Evolutionary conservation across 1,140 invertebrate species (phyloP), one percentile per base, ranked within the genome.

Genomic region (Atta cephalotes): DNA sequence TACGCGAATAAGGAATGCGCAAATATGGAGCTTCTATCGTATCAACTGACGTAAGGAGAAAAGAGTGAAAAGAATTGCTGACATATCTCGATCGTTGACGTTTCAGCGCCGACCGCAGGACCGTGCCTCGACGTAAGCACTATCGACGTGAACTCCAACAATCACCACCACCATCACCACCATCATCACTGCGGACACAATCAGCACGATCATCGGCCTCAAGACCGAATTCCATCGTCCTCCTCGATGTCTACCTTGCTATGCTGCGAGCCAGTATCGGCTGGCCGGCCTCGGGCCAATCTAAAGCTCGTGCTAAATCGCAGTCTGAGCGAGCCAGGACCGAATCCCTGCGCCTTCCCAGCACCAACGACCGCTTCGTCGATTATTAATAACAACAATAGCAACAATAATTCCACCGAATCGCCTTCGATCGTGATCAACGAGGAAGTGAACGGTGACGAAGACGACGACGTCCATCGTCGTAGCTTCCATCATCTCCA

Each of bases 241-340:
- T 68, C 79, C 49, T 39, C 93, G 88, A 96, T 96, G 95, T 95
- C 95, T 90, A 94, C 95, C 91, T 90, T 95, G 70, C 95, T 96
- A 88, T 96, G 95, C 92, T 93, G 95, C 92, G 95, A 95, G 92
- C 92, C 93, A 85, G 94, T 95, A 77, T 93, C 94, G 91, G 94
- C 93, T 66, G 94, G 94, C 71, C 94, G 96, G 68, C 93, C 96
- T 79, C 94, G 96, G 77, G 96, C 96, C 90, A 95, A 96, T 76
- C 95, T 97, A 80, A 96, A 96, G 87, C 94, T 97, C 87, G 95
- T 96, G 81, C 92, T 97, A 87, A 96, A 96, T 92, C 94, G 96
- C 71, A 96, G 96, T 89, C 93, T 96, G 86, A 96, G 96, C 92
- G 96, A 97, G 93, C 96, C 97, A 28, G 95, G 96, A 18, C 96